Evolutionary conservation across 2,888 invertebrate genomes (phyloP), one percentile per base, ranked within the genome.

Genomic region (Galerucella pusilla): DNA sequence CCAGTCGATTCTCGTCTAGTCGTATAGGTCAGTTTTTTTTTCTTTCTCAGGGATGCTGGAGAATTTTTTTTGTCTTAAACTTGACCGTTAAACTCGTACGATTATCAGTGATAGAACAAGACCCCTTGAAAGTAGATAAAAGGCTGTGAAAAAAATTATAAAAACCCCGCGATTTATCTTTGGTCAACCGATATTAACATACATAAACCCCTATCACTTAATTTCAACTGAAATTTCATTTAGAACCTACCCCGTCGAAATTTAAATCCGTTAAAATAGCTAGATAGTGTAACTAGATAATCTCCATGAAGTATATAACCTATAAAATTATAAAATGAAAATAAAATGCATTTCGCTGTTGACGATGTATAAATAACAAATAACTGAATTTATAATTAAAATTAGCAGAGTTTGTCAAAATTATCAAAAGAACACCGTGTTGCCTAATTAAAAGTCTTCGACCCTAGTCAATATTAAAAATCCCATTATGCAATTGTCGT

Each of bases 11-110:
- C 49, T 49, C 49, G 14, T 49, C 49, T 49, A 49, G 49, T 49
- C 49, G 4, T 11, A 49, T 49, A 49, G 49, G 49, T 49, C 14
- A 49, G 35, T 42, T 49, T 49, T 49, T 49, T 49, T 14, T 49
- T 49, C 49, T 49, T 49, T 49, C 49, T 49, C 49, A 49, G 28
- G 61, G 61, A 61, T 12, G 61, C 61, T 28, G 20, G 28, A 35
- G 35, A 28, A 10, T 35, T 9, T 61, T 61, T 61, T 61, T 61
- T 61, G 3, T 4, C 1, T 7, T 1, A 28, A 61, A 35, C 61
- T 61, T 61, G 61, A 61, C 61, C 61, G 61, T 61, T 61, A 61
- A 57, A 57, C 57, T 9, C 12, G 28, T 14, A 61, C 28, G 61
- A 28, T 61, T 61, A 28, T 25, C 59, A 59, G 20, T 25, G 59